phyloP scores from a whole-genome alignment of 2,113 vertebrate species.

The Cettia cetti region DNA sequence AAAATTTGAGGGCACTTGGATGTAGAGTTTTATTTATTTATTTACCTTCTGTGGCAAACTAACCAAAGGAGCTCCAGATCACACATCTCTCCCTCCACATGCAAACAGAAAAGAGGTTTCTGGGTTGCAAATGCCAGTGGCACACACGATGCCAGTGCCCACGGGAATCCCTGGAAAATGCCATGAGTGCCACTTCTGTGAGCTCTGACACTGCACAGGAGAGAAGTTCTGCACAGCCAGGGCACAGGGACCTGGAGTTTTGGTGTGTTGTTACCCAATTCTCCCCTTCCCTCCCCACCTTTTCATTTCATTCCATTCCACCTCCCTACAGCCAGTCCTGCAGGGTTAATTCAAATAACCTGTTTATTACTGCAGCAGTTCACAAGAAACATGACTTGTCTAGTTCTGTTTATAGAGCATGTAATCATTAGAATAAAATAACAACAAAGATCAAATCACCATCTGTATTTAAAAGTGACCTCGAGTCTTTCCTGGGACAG shows the following conservation, averaged over 20 bases:
- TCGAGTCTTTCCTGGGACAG: neutral
- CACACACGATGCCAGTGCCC: neutral
- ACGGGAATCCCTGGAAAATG: neutral
- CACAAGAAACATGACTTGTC: neutral
- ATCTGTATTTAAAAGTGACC: slow-evolving; percentile 14
- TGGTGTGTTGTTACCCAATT: neutral
- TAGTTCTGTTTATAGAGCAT: slow-evolving; percentile 38
- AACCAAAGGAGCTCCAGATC: neutral
- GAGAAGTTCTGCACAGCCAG: neutral
- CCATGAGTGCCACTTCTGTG: neutral
- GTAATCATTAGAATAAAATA: slow-evolving; percentile 54
- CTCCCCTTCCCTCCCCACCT: neutral
- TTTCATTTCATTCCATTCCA: neutral
- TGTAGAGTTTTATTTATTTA: neutral
- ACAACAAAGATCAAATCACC: slow-evolving; percentile 17
- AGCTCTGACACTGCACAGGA: rapidly evolving
- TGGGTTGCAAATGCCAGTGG: neutral
- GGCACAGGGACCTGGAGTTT: neutral
- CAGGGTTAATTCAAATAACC: neutral
- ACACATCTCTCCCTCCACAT: neutral
- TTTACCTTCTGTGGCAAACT: neutral
- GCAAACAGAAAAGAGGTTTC: neutral
- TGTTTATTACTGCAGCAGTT: slow-evolving; percentile 14
- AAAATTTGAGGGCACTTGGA: neutral
- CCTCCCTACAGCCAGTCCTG: neutral